These are phyloP conservation scores for Drosophila tropicalis DNA, from an alignment of 1,140 invertebrate species.

Conservation along the genomic window DNA sequence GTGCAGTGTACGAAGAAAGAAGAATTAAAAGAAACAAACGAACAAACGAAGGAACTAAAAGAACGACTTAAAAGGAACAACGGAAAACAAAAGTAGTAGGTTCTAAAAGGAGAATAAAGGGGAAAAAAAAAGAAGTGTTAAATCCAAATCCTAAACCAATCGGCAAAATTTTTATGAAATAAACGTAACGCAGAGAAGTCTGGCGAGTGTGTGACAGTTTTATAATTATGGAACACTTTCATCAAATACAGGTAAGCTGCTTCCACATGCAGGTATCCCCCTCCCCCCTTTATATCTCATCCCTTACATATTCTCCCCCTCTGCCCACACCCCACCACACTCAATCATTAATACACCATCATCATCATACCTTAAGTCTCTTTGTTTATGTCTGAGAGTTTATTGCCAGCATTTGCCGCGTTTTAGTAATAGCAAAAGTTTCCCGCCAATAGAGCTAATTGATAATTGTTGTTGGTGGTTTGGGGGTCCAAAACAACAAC, in stretches of 20 bases:
- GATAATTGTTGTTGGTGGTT: slow-evolving; percentile 40
- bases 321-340: background rate
- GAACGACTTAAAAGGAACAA: slow-evolving; percentile 22
- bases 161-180: background rate
- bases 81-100: background rate
- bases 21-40: slow-evolving; percentile 19
- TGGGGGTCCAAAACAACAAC: background rate
- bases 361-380: background rate
- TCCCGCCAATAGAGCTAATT: slow-evolving; percentile 66
- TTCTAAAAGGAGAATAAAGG: background rate
- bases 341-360: too few relatives aligned
- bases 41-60: slow-evolving; percentile 3
- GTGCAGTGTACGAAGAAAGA: slow-evolving; percentile 51
- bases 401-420: slow-evolving; percentile 27
- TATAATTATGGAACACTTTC: slow-evolving; percentile 79
- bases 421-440: slow-evolving; percentile 33
- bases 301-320: background rate
- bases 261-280: slow-evolving; percentile 49
- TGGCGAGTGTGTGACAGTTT: slow-evolving; percentile 30
- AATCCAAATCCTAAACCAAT: slow-evolving; percentile 6
- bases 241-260: slow-evolving; percentile 83
- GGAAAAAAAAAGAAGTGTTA: slow-evolving; percentile 10
- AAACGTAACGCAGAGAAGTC: slow-evolving; percentile 21
- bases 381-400: slow-evolving; percentile 16
- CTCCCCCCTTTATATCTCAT: background rate